phyloP scores from a whole-genome alignment of 2,888 invertebrate species.

The Timandra comae region DNA sequence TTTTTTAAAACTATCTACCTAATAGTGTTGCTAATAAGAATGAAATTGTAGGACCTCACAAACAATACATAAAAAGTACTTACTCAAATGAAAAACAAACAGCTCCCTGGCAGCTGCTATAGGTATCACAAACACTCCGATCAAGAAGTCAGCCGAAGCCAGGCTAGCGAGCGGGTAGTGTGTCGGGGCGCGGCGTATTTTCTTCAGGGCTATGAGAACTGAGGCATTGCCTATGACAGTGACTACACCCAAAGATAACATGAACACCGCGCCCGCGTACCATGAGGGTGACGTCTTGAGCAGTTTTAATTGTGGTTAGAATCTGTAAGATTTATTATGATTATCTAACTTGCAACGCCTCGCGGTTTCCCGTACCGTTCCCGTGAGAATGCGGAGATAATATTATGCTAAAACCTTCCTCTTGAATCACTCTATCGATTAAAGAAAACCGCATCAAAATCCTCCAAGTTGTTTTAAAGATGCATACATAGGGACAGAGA shows the following conservation, averaged over 20 bases:
- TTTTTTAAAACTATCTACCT: too few species aligned
- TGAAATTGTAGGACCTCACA: not conserved
- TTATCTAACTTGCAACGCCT: too few species aligned
- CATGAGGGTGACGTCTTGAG: slow-evolving; percentile 30
- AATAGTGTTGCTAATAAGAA: too few species aligned
- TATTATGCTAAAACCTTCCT: too few species aligned
- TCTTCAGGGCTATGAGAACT: slow-evolving; percentile 45
- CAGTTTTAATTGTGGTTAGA: too few species aligned
- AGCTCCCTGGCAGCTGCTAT: slow-evolving; percentile 76
- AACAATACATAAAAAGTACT: slow-evolving; percentile 22
- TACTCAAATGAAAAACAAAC: slow-evolving; percentile 63
- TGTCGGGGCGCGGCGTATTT: slow-evolving; percentile 66
- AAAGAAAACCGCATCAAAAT: too few species aligned
- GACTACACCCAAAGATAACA: slow-evolving; percentile 35
- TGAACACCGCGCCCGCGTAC: slow-evolving; percentile 35
- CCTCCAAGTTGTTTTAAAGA: too few species aligned
- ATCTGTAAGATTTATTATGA: too few species aligned
- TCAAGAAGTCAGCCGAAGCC: slow-evolving; percentile 79
- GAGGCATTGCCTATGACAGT: slow-evolving; percentile 48
- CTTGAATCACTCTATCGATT: too few species aligned
- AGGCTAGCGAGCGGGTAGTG: slow-evolving; percentile 82
- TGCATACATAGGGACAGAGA: too few species aligned
- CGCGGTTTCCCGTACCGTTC: too few species aligned
- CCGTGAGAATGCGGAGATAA: too few species aligned
- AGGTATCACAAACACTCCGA: slow-evolving; percentile 75